Base-by-base conservation (phyloP, 2,797 vertebrate genomes). In the Hoplostethus mediterraneus region DNA sequence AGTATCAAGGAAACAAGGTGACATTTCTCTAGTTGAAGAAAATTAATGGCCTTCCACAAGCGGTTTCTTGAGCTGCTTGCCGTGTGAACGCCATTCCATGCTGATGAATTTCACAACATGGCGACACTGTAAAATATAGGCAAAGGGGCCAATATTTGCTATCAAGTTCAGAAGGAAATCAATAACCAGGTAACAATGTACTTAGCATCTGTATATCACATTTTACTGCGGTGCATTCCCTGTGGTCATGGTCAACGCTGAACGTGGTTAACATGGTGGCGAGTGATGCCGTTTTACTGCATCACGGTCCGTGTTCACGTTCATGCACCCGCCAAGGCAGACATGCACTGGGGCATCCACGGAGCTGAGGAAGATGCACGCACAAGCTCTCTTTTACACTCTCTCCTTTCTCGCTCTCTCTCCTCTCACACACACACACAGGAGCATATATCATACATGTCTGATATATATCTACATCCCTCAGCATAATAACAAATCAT, bases 321-420 rank as follows among this genome's bases (percentile, higher is more conserved):
- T 77, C 81, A 87, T 90, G 80, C 83, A 74, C 62, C 64, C 79
- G 78, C 51, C 51, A 3, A 31, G 65, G 56, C 63, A 66, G 7
- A 72, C 87, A 81, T 89, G 82, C 85, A 82, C 16, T 44, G 21
- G 28, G 38, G n/a, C 72, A 68, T 77, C 70, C 57, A 71, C 45
- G 63, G 77, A 79, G 74, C 65, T 79, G 81, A 90, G 81, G 79
- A 84, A 47, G 80, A 84, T 77, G 84, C 72, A 80, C 28, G 73
- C 77, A 71, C 67, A 75, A 48, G 53, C 58, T 57, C 36, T 16
- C 52, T 40, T 38, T 42, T 54, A 44, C 47, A 36, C 6, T 64
- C 62, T 31, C 51, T 55, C 40, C 12, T 40, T 12, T 31, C 4
- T 16, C 42, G 56, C 9, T 28, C 12, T 49, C 13, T 33, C 38